These are phyloP conservation scores for Lepilemur septentrionalis DNA, from an alignment of 2,797 vertebrate genomes.

Conservation along the genomic window DNA sequence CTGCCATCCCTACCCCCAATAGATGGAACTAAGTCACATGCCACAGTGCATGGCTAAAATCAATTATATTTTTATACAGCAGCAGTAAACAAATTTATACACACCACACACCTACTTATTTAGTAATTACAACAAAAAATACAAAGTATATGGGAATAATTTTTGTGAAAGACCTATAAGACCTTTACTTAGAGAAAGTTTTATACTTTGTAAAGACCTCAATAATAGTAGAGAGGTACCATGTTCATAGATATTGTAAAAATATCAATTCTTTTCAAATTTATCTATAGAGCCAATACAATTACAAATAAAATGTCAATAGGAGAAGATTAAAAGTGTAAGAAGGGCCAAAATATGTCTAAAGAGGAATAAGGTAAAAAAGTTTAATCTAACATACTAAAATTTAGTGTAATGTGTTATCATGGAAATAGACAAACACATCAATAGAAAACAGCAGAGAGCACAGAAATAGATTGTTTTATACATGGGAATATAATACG, in stretches of 20 bases:
- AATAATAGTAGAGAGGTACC: neutral
- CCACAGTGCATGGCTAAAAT: neutral
- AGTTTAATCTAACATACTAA: neutral
- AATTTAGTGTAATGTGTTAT: neutral
- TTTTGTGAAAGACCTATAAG: neutral
- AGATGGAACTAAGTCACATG: too few relatives aligned
- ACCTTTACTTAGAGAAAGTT: neutral
- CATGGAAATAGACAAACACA: neutral
- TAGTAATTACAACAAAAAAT: neutral
- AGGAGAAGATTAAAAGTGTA: neutral
- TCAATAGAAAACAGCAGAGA: neutral
- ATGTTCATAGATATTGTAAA: neutral
- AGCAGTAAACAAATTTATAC: neutral
- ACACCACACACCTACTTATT: neutral
- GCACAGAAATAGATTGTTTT: neutral
- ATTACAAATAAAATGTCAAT: neutral
- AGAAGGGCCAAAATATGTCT: neutral
- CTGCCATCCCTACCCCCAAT: too few relatives aligned
- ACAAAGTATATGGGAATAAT: neutral
- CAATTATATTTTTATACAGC: neutral
- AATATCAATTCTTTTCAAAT: neutral
- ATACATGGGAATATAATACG: neutral
- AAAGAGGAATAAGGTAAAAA: neutral
- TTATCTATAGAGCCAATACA: neutral
- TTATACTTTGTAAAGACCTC: neutral